Evolutionary conservation across 1,140 invertebrate genomes (phyloP).

Genomic region (Chelonus insularis): DNA sequence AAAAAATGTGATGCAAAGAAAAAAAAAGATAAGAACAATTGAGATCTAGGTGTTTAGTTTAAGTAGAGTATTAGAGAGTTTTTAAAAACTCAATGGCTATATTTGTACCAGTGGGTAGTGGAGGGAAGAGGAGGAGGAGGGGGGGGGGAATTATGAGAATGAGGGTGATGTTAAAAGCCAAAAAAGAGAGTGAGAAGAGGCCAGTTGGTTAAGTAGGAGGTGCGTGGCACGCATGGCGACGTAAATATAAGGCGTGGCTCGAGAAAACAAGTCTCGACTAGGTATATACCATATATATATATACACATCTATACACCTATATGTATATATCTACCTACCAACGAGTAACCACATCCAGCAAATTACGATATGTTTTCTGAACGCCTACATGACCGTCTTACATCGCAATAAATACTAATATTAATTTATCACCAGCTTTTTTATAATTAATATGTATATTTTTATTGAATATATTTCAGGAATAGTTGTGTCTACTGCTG

Average conservation of each 20-base stretch:
- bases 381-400: neutral
- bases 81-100: too few species aligned
- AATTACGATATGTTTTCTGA: neutral
- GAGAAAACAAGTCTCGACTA: conserved; percentile 42
- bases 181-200: conserved; percentile 21
- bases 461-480: conserved; percentile 37
- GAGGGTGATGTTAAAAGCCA: conserved; percentile 18
- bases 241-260: conserved; percentile 55
- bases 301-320: conserved; percentile 1
- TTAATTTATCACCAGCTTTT: neutral
- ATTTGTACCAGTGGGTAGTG: neutral
- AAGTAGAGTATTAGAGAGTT: too few species aligned
- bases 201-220: conserved; percentile 51
- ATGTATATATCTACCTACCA: conserved; percentile 15
- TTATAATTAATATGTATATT: neutral
- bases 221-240: conserved; percentile 58
- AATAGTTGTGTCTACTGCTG: conserved; percentile 52
- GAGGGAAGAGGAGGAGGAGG: conserved; percentile 13
- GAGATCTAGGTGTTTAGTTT: too few species aligned
- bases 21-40: neutral
- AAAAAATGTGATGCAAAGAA: neutral
- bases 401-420: conserved; percentile 7
- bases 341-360: conserved; percentile 13
- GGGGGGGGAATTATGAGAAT: conserved; percentile 11
- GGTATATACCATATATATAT: conserved; percentile 17